A percentile compares a stretch with the other conserved stretches of the same genome.
These are phyloP conservation scores for Lutjanus erythropterus DNA, from an alignment of 2,113 vertebrate genomes.

Conservation along the genomic window DNA sequence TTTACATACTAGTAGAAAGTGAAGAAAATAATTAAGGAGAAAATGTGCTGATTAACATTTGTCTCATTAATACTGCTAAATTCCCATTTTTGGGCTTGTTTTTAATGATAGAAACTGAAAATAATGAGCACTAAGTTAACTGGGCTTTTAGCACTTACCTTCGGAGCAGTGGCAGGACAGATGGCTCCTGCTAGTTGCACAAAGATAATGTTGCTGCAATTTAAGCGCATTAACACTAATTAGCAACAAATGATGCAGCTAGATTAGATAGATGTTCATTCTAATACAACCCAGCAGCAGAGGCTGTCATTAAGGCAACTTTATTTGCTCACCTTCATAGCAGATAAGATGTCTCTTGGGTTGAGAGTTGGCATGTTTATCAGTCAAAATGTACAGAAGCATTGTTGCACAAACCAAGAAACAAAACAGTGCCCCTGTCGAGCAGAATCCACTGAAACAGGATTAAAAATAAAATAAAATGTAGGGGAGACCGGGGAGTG, in stretches of 20 bases:
- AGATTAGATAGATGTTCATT: conserved; percentile 10
- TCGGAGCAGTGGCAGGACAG: conserved; percentile 4
- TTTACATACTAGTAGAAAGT: neutral
- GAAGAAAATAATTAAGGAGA: neutral
- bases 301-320: neutral
- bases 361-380: neutral
- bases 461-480: no score
- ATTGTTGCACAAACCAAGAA: neutral
- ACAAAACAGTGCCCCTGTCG: neutral
- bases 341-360: neutral
- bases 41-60: neutral
- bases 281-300: neutral
- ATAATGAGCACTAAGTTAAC: neutral
- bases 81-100: neutral
- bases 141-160: conserved; percentile 13
- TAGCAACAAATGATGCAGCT: conserved; percentile 27
- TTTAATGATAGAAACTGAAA: neutral
- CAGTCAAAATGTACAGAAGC: neutral
- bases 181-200: conserved; percentile 9
- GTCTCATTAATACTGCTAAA: neutral
- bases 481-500: no score
- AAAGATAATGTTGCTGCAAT: conserved; percentile 4
- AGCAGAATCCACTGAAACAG: no score
- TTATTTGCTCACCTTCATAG: neutral
- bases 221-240: conserved; percentile 37